Percentiles rank a stretch among this genome's conserved stretches.
These are phyloP conservation scores for Synanthedon myopaeformis DNA, from an alignment of 2,888 invertebrate species.

Conservation along the genomic window DNA sequence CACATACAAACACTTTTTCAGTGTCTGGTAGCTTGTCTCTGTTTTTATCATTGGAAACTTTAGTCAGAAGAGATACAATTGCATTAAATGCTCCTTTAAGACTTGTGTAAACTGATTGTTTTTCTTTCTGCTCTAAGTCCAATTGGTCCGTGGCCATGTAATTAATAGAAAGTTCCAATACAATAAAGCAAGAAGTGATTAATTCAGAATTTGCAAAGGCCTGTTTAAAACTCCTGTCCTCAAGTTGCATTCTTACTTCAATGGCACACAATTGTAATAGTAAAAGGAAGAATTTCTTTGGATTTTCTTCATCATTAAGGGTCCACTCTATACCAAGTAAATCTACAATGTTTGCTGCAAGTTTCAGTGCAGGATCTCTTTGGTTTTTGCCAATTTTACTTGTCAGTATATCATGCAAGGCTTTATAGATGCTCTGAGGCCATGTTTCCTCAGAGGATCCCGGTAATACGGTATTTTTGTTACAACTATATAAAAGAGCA, in stretches of 20 bases:
- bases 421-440: slow-evolving; percentile 85
- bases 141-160: slow-evolving; percentile 85
- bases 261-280: slow-evolving; percentile 89
- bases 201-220: slow-evolving; percentile 81
- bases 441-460: slow-evolving; percentile 80
- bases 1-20: slow-evolving; percentile 85
- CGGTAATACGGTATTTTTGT: slow-evolving; percentile 73
- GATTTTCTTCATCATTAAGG: slow-evolving; percentile 80
- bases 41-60: slow-evolving; percentile 81
- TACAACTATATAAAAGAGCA: slow-evolving; percentile 79
- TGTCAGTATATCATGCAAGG: slow-evolving; percentile 83
- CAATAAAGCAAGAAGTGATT: slow-evolving; percentile 85
- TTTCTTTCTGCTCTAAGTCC: slow-evolving; percentile 90
- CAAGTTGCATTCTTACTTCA: slow-evolving; percentile 94
- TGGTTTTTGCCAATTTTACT: slow-evolving; percentile 90
- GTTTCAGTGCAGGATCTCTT: slow-evolving; percentile 87
- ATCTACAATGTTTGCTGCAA: slow-evolving; percentile 84
- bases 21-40: slow-evolving; percentile 75
- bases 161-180: slow-evolving; percentile 82
- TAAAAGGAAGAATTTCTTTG: slow-evolving; percentile 85
- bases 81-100: slow-evolving; percentile 90
- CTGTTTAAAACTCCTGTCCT: slow-evolving; percentile 85
- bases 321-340: slow-evolving; percentile 88
- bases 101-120: slow-evolving; percentile 89
- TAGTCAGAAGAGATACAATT: slow-evolving; percentile 78